phyloP scores from a whole-genome alignment of 2,113 vertebrate genomes.

The Ceyx margarethae region DNA sequence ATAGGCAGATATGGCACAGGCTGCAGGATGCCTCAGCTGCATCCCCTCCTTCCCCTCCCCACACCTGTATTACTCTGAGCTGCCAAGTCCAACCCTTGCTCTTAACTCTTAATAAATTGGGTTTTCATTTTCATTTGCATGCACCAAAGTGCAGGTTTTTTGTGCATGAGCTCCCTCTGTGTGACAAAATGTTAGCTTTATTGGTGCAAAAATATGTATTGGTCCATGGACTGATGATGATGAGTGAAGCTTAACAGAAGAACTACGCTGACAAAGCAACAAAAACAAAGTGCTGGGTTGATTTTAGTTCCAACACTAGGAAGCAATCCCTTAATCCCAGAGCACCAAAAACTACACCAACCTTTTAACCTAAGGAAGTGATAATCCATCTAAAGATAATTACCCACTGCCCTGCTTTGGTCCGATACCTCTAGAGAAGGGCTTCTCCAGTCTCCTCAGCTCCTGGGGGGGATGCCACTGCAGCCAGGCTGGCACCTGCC shows the following conservation, averaged over 20 bases:
- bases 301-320: rapidly evolving
- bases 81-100: rapidly evolving
- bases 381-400: background rate
- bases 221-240: too few species aligned
- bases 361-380: background rate
- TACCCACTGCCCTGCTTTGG: background rate
- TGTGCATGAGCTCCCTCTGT: background rate
- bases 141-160: rapidly evolving
- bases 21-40: background rate
- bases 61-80: rapidly evolving
- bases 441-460: background rate
- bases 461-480: background rate
- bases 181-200: background rate
- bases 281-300: background rate
- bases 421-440: rapidly evolving
- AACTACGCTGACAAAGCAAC: background rate
- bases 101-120: too few species aligned
- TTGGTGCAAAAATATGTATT: background rate
- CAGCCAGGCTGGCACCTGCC: background rate
- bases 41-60: background rate
- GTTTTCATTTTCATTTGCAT: background rate
- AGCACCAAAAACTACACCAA: too few species aligned
- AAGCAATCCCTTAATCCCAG: background rate
- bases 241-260: too few species aligned
- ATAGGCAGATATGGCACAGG: background rate